Percentiles rank a stretch among this genome's conserved stretches.
These are phyloP conservation scores for Gymnopithys bicolor DNA, from an alignment of 2,797 vertebrate genomes.

Conservation along the genomic window DNA sequence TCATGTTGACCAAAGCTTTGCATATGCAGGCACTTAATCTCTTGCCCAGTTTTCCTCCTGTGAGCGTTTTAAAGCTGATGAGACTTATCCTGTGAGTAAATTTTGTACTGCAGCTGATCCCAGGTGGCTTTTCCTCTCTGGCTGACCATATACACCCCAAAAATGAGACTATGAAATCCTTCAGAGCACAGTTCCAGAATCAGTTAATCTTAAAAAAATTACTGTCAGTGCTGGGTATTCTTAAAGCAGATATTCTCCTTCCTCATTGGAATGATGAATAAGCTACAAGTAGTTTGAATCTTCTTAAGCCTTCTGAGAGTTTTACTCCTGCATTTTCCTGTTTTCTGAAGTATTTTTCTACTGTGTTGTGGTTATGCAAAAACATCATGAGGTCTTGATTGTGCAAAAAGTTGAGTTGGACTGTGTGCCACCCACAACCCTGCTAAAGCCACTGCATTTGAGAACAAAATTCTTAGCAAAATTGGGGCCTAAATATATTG, in stretches of 20 bases:
- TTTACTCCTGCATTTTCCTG: neutral
- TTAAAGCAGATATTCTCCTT: neutral
- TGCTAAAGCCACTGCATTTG: neutral
- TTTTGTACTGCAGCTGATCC: neutral
- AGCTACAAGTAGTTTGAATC: neutral
- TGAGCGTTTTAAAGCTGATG: neutral
- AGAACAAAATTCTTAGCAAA: neutral
- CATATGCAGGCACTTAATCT: neutral
- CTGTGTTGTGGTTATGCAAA: neutral
- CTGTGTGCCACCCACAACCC: neutral
- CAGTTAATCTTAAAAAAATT: neutral
- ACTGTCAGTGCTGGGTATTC: neutral
- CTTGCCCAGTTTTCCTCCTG: neutral
- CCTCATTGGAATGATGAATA: neutral
- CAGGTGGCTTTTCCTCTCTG: neutral
- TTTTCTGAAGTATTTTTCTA: neutral
- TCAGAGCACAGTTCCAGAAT: neutral
- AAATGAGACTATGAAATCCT: neutral
- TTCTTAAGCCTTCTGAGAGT: neutral
- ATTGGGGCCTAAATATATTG: neutral
- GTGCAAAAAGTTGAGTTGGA: neutral
- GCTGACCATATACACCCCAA: neutral
- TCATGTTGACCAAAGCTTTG: neutral
- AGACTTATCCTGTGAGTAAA: neutral
- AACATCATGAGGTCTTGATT: neutral